A percentile compares a stretch with the other conserved stretches of the same genome.
Evolutionary conservation across 2,888 invertebrate genomes (phyloP).

Genomic region (Hipparchia sbordonii): DNA sequence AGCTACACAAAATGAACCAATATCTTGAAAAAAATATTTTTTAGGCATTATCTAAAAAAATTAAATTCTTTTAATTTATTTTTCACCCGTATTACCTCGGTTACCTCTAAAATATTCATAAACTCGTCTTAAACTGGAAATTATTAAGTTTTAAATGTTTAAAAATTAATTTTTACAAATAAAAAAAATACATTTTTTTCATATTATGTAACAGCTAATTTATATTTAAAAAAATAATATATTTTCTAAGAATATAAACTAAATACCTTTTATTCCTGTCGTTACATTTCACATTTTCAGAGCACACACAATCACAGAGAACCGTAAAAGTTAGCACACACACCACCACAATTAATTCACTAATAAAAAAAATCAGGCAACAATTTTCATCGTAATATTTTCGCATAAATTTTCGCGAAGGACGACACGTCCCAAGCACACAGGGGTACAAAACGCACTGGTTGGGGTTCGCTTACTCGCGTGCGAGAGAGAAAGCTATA

Average conservation of each 20-base stretch:
- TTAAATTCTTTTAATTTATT: no score
- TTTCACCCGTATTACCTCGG: no score
- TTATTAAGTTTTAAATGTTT: no score
- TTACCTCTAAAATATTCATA: no score
- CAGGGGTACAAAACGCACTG: slow-evolving; percentile 63
- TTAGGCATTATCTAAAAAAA: no score
- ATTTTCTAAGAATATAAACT: background rate
- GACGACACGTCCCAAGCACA: slow-evolving; percentile 48
- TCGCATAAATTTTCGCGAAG: slow-evolving; percentile 26
- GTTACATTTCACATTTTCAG: slow-evolving; percentile 14
- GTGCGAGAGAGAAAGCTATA: slow-evolving; percentile 49
- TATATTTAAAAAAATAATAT: background rate
- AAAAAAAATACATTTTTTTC: background rate
- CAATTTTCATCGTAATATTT: slow-evolving; percentile 44
- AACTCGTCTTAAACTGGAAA: no score
- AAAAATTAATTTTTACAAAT: no score
- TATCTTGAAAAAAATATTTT: no score
- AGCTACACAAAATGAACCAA: no score
- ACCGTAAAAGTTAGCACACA: slow-evolving; percentile 21
- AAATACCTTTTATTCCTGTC: slow-evolving; percentile 23
- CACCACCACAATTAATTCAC: slow-evolving; percentile 17
- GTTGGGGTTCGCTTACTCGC: slow-evolving; percentile 50
- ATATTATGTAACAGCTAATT: background rate
- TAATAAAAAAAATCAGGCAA: slow-evolving; percentile 38
- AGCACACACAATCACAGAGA: slow-evolving; percentile 22